Conservation (phyloP, 2,113 vertebrate species). For the Panthera tigris region DNA sequence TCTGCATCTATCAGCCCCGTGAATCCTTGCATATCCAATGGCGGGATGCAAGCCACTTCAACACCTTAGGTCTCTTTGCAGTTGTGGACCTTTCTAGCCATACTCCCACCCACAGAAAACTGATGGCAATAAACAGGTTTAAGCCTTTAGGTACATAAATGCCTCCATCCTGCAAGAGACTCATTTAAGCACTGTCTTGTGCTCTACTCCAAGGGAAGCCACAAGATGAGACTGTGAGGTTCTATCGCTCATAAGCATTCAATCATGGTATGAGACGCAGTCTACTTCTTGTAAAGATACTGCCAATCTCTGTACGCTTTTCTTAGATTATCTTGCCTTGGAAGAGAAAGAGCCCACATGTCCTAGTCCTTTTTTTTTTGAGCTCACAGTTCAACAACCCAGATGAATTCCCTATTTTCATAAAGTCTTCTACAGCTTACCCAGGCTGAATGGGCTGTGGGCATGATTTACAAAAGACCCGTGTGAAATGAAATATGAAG, state of each 20-base stretch:
- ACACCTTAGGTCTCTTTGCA: no score
- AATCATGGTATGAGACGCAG: neutral
- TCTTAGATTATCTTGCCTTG: neutral
- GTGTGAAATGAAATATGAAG: neutral
- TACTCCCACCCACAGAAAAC: neutral
- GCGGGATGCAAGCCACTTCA: neutral
- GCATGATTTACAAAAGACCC: neutral
- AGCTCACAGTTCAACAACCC: neutral
- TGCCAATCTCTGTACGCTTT: neutral
- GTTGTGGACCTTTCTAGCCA: neutral
- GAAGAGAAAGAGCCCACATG: neutral
- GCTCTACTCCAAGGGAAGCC: neutral
- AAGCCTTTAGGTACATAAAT: neutral
- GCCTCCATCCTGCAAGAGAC: neutral
- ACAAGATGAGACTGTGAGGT: neutral
- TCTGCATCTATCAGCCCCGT: neutral
- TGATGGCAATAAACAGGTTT: neutral
- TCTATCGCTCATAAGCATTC: neutral
- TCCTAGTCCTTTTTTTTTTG: neutral
- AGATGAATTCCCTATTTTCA: neutral
- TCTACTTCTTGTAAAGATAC: neutral
- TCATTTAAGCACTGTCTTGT: neutral
- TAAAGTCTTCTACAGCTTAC: neutral
- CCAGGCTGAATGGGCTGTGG: neutral
- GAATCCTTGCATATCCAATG: neutral